Percentiles rank a stretch among this genome's conserved stretches.
Conservation (phyloP, 1,140 invertebrate species). For the Pachypsylla venusta region DNA sequence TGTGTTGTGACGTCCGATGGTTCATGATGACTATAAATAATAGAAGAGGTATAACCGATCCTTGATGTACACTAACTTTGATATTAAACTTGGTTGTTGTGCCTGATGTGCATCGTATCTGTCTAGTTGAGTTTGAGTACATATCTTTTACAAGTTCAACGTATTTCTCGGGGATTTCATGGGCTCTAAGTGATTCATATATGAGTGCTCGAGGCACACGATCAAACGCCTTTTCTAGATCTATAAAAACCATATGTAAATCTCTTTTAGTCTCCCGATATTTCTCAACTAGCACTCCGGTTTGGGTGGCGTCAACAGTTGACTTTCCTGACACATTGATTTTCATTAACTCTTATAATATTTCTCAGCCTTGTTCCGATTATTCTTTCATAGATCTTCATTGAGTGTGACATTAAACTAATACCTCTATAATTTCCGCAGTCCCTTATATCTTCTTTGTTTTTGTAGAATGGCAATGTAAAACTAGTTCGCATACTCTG, state of each 20-base stretch:
- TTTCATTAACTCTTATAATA: background rate
- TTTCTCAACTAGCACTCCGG: conserved; percentile 4
- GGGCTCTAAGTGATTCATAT: conserved; percentile 5
- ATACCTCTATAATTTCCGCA: conserved; percentile 12
- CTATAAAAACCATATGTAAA: conserved; percentile 9
- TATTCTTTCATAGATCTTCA: conserved; percentile 11
- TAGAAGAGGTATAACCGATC: background rate
- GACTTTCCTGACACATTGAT: conserved; percentile 5
- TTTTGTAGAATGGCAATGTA: conserved; percentile 8
- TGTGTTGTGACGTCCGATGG: background rate
- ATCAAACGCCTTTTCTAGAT: conserved; percentile 12
- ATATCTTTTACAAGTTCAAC: background rate
- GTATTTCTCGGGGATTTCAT: background rate
- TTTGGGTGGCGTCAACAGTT: background rate
- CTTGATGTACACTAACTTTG: background rate
- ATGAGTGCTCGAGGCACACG: conserved; percentile 2
- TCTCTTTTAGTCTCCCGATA: background rate
- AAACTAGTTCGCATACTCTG: background rate
- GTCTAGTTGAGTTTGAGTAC: background rate
- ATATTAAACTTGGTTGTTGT: background rate
- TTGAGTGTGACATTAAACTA: conserved; percentile 4
- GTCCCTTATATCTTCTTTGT: conserved; percentile 7
- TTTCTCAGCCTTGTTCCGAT: background rate
- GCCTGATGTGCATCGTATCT: background rate
- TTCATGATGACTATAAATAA: conserved; percentile 1